A percentile compares a stretch with the other conserved stretches of the same genome.
phyloP scores from a whole-genome alignment of 2,888 invertebrate species.

The Rhogogaster chlorosoma region DNA sequence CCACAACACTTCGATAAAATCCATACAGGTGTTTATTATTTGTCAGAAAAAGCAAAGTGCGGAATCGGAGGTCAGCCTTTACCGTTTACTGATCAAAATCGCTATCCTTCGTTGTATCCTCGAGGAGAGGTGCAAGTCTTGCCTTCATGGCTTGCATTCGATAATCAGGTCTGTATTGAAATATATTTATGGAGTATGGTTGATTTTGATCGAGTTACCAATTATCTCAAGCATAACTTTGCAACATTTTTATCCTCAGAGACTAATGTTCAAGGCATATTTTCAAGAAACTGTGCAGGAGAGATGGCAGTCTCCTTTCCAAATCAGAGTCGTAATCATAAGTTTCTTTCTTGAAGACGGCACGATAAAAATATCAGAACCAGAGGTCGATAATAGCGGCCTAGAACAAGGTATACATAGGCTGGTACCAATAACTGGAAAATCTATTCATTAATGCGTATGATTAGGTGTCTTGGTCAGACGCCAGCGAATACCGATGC shows the following conservation, averaged over 20 bases:
- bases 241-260: constrained; percentile 77
- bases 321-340: constrained; percentile 90
- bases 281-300: constrained; percentile 91
- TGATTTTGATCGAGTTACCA: background rate
- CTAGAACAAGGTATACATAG: constrained; percentile 86
- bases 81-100: constrained; percentile 78
- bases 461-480: constrained; percentile 87
- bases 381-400: constrained; percentile 90
- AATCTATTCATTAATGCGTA: constrained; percentile 29
- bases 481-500: constrained; percentile 90
- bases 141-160: constrained; percentile 93
- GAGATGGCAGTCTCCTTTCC: constrained; percentile 82
- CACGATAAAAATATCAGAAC: constrained; percentile 93
- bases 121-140: constrained; percentile 87
- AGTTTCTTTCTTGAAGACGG: constrained; percentile 95
- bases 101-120: constrained; percentile 86
- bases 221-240: background rate
- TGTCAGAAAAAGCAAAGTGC: constrained; percentile 82
- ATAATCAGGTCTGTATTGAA: constrained; percentile 85
- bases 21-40: constrained; percentile 81
- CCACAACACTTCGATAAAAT: constrained; percentile 83
- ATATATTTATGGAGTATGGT: constrained; percentile 28
- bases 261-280: constrained; percentile 88
- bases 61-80: constrained; percentile 81
- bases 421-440: background rate